Evolutionary conservation across 2,113 vertebrate species (phyloP).

Genomic region (Ictalurus furcatus): DNA sequence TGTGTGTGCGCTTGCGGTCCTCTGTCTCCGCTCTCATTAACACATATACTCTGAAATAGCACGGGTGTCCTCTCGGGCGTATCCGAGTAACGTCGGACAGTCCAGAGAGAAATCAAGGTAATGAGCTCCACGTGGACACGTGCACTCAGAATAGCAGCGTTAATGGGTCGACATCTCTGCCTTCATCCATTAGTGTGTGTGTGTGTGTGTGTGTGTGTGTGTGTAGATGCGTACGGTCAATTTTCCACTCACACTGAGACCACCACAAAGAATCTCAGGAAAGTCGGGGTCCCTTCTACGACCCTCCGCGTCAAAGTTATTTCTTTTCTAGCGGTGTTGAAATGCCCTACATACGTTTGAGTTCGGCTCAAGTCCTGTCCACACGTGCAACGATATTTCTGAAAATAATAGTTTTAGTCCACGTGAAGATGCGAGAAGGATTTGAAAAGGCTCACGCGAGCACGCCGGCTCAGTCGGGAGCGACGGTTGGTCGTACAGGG

Average conservation of each 20-base stretch:
- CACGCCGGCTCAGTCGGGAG: too few relatives aligned
- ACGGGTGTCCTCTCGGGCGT: neutral
- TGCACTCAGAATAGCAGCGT: conserved; percentile 23
- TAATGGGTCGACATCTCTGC: neutral
- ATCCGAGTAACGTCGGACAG: neutral
- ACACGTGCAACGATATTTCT: too few relatives aligned
- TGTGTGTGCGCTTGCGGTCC: neutral
- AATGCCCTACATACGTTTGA: too few relatives aligned
- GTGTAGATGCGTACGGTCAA: neutral
- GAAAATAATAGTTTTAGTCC: too few relatives aligned
- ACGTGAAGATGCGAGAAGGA: too few relatives aligned
- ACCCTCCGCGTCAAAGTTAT: neutral
- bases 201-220: conserved; percentile 1
- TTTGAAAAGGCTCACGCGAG: neutral
- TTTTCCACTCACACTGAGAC: neutral
- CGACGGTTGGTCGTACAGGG: neutral
- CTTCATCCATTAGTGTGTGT: neutral
- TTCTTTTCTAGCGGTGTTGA: neutral
- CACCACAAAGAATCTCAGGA: neutral
- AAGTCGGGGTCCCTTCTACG: neutral
- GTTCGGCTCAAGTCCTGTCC: too few relatives aligned
- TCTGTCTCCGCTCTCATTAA: neutral
- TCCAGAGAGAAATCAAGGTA: conserved; percentile 16
- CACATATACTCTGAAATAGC: neutral
- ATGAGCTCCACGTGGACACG: conserved; percentile 10